A percentile compares a stretch with the other conserved stretches of the same genome.
Evolutionary conservation across 2,113 vertebrate genomes (phyloP).

Genomic region (Aplodontia rufa): DNA sequence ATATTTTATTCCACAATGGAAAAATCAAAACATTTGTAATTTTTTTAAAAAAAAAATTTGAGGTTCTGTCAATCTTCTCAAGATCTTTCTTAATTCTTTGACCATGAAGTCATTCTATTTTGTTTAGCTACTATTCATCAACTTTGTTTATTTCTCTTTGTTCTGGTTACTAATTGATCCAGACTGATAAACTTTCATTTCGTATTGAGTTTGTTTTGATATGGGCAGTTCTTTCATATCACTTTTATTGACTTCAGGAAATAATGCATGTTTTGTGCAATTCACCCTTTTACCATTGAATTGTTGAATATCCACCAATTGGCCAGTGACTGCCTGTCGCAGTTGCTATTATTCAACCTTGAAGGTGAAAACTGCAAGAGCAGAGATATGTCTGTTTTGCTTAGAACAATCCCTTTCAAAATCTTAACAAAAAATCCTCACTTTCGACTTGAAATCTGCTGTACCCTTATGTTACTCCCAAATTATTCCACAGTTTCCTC

Average conservation of each 20-base stretch:
- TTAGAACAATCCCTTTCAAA: background rate
- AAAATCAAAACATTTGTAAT: background rate
- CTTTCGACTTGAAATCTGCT: background rate
- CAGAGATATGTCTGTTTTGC: background rate
- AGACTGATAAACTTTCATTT: background rate
- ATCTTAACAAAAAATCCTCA: background rate
- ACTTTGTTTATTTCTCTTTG: background rate
- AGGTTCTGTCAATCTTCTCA: background rate
- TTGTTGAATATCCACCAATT: background rate
- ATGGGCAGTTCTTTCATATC: background rate
- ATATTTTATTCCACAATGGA: background rate
- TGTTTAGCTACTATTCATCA: background rate
- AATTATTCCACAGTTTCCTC: background rate
- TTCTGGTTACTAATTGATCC: background rate
- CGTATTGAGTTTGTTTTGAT: background rate
- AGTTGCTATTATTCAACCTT: background rate
- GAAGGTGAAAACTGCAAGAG: background rate
- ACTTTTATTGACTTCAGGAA: background rate
- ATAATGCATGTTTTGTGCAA: background rate
- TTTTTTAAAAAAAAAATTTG: constrained; percentile 5
- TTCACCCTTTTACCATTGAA: background rate
- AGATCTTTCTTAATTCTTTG: background rate
- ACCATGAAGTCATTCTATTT: background rate
- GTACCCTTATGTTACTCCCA: background rate
- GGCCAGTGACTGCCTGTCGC: background rate